Percentiles rank a stretch among this genome's conserved stretches.
phyloP scores from a whole-genome alignment of 2,797 vertebrate genomes.

The Bradypodion ventrale region DNA sequence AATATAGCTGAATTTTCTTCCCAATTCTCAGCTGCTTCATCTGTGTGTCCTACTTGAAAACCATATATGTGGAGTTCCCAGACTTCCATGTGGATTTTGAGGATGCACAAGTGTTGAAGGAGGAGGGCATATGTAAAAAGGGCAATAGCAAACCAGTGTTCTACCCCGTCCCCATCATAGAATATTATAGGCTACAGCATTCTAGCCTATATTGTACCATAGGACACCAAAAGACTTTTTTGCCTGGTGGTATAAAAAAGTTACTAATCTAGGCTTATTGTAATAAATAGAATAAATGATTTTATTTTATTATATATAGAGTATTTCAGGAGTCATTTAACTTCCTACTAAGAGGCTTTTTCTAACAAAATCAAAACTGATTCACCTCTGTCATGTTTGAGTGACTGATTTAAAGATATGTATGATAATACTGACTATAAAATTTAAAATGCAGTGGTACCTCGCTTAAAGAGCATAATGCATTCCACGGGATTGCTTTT shows the following conservation, averaged over 20 bases:
- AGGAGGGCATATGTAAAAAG: too few relatives aligned
- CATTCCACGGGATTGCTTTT: too few relatives aligned
- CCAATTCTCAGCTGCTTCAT: too few relatives aligned
- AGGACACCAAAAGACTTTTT: neutral
- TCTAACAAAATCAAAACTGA: neutral
- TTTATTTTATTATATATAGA: constrained; percentile 1
- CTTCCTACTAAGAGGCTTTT: neutral
- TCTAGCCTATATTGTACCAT: neutral
- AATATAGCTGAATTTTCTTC: neutral
- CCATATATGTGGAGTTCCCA: too few relatives aligned
- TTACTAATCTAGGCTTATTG: neutral
- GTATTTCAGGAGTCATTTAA: neutral
- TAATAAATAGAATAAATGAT: neutral
- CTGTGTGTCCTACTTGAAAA: too few relatives aligned
- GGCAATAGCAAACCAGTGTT: too few relatives aligned
- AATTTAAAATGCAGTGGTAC: neutral
- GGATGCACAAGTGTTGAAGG: too few relatives aligned
- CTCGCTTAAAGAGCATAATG: too few relatives aligned
- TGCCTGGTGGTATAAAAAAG: neutral
- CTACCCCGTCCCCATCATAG: too few relatives aligned
- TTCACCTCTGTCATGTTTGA: neutral
- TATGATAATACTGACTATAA: neutral
- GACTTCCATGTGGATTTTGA: too few relatives aligned
- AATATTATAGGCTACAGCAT: neutral
- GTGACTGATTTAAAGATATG: neutral